Evolutionary conservation across 2,797 vertebrate genomes (phyloP).

Genomic region (Etheostoma perlongum): DNA sequence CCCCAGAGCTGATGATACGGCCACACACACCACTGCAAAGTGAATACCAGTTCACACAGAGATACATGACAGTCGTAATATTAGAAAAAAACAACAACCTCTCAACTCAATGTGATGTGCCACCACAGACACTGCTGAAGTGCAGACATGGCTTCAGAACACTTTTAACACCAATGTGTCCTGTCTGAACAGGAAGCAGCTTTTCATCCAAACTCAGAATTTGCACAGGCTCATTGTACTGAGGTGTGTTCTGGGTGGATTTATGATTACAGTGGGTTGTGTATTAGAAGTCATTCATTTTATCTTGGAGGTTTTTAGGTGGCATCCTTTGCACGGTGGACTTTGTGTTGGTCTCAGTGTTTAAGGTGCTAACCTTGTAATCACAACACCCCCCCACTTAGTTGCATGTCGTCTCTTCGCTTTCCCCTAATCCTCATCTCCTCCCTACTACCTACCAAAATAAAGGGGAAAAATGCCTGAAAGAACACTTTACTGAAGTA

Average conservation of each 20-base stretch:
- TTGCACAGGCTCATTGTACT: neutral
- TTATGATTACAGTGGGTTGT: neutral
- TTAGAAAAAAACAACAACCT: neutral
- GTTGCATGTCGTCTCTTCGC: neutral
- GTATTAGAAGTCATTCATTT: neutral
- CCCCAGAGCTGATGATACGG: neutral
- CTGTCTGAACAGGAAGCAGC: conserved; percentile 25
- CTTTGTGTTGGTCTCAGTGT: neutral
- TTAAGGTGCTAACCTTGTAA: neutral
- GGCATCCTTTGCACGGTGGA: too few species aligned
- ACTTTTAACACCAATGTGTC: neutral
- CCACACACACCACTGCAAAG: neutral
- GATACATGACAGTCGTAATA: neutral
- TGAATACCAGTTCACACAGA: too few species aligned
- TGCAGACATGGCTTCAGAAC: neutral
- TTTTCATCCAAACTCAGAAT: neutral
- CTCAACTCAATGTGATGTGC: neutral
- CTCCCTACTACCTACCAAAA: neutral
- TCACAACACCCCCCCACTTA: neutral
- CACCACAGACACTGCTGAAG: neutral
- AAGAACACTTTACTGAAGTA: neutral
- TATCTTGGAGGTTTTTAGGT: neutral
- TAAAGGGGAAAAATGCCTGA: neutral
- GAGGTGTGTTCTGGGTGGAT: neutral
- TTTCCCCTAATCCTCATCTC: conserved; percentile 5